phyloP scores from a whole-genome alignment of 2,888 invertebrate species.

The Platycnemis pennipes region DNA sequence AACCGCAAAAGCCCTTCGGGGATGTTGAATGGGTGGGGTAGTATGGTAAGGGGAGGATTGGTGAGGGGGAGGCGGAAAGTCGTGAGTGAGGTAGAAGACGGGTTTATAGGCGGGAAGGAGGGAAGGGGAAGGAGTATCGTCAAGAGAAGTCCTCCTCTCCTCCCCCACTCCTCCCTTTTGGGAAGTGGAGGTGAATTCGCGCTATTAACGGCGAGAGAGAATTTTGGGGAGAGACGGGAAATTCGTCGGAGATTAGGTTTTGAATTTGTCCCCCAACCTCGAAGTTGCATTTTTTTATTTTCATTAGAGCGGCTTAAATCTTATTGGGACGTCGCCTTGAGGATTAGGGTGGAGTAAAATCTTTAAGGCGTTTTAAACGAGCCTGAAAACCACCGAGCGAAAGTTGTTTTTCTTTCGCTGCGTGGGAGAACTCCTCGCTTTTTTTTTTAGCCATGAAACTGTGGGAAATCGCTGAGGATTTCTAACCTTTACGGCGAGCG shows the following conservation, averaged over 20 bases:
- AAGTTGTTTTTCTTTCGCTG: conserved; percentile 5
- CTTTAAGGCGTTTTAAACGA: conserved; percentile 13
- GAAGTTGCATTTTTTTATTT: background rate
- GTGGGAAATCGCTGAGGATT: conserved; percentile 13
- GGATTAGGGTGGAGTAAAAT: background rate
- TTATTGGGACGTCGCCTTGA: conserved; percentile 12
- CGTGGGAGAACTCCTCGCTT: background rate
- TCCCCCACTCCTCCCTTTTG: background rate
- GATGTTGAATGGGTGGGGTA: background rate
- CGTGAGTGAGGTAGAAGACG: background rate
- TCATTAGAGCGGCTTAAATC: background rate
- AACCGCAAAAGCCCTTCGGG: background rate
- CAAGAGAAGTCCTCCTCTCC: too few relatives aligned
- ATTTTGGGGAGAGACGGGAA: conserved; percentile 6
- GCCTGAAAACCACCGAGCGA: background rate
- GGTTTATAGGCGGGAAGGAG: too few relatives aligned
- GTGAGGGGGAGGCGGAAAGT: background rate
- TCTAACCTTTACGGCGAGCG: background rate
- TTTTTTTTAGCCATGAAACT: background rate
- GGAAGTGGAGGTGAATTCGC: background rate
- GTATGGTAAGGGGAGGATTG: background rate
- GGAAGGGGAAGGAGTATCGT: background rate
- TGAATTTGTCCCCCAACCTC: conserved; percentile 5
- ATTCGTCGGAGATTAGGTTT: conserved; percentile 62
- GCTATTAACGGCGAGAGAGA: background rate